phyloP scores from a whole-genome alignment of 2,797 vertebrate species.

The Spinus pinus region DNA sequence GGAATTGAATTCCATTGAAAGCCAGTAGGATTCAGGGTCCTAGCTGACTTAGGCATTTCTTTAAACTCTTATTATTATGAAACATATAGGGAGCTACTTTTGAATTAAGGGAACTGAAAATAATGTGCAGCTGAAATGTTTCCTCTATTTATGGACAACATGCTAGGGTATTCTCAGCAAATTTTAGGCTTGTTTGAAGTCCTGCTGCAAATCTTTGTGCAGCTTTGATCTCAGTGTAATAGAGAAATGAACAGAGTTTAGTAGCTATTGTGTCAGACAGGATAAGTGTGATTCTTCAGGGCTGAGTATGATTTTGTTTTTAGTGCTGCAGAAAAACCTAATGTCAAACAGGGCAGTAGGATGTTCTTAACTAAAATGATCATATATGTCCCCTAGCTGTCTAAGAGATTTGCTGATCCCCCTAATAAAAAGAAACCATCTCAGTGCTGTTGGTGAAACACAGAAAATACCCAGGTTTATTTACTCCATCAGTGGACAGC shows the following conservation, averaged over 20 bases:
- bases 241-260: background rate
- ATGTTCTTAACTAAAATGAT: background rate
- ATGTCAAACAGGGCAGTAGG: background rate
- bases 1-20: background rate
- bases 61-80: background rate
- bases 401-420: background rate
- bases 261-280: background rate
- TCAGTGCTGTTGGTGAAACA: background rate
- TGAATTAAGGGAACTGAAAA: background rate
- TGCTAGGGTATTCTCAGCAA: background rate
- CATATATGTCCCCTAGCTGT: background rate
- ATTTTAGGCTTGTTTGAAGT: background rate
- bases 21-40: background rate
- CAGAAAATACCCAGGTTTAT: conserved; percentile 3
- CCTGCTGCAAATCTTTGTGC: background rate
- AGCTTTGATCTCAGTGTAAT: background rate
- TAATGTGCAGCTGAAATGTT: background rate
- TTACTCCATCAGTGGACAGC: background rate
- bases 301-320: background rate
- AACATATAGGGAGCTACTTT: background rate
- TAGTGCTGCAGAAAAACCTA: background rate
- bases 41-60: background rate
- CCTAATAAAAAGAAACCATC: background rate
- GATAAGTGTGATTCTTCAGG: background rate
- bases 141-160: background rate